Conservation (phyloP, 2,797 vertebrate genomes). For the Lophius americanus region DNA sequence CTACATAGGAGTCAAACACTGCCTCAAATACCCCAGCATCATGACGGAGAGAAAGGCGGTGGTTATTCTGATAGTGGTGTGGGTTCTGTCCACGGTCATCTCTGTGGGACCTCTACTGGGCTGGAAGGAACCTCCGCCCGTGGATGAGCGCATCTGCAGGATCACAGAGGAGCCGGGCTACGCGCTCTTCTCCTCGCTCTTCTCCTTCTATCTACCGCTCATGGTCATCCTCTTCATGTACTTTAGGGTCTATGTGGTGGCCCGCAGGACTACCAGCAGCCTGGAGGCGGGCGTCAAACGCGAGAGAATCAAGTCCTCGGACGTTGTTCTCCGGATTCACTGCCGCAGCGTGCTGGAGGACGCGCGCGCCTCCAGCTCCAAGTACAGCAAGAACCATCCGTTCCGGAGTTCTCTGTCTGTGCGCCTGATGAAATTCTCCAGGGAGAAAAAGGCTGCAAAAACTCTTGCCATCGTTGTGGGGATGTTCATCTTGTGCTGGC, state of each 20-base stretch:
- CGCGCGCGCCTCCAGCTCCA: conserved; percentile 70
- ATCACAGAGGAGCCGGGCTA: conserved; percentile 98
- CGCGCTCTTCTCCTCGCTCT: conserved; percentile 96
- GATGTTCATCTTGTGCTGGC: conserved; percentile 98
- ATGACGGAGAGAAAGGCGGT: conserved; percentile 95
- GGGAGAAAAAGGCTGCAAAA: conserved; percentile 98
- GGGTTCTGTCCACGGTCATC: conserved; percentile 93
- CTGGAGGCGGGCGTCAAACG: conserved; percentile 95
- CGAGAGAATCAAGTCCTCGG: conserved; percentile 91
- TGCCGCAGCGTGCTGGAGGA: conserved; percentile 89
- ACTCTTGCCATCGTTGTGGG: conserved; percentile 98
- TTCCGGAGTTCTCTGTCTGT: conserved; percentile 95
- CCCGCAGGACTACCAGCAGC: conserved; percentile 92
- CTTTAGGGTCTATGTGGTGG: conserved; percentile 95
- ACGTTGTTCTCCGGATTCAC: conserved; percentile 95
- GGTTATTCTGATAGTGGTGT: conserved; percentile 89
- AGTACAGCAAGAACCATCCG: conserved; percentile 88
- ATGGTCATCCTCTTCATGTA: conserved; percentile 97
- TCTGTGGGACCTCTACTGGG: conserved; percentile 96
- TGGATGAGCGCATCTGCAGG: conserved; percentile 89
- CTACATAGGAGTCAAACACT: conserved; percentile 96
- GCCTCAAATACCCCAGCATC: conserved; percentile 96
- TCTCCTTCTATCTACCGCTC: conserved; percentile 98
- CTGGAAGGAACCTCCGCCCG: conserved; percentile 95
- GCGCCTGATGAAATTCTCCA: conserved; percentile 95